Evolutionary conservation across 1,140 invertebrate genomes (phyloP), one percentile per base, ranked within the genome.

Genomic region (Zaprionus nigranus): DNA sequence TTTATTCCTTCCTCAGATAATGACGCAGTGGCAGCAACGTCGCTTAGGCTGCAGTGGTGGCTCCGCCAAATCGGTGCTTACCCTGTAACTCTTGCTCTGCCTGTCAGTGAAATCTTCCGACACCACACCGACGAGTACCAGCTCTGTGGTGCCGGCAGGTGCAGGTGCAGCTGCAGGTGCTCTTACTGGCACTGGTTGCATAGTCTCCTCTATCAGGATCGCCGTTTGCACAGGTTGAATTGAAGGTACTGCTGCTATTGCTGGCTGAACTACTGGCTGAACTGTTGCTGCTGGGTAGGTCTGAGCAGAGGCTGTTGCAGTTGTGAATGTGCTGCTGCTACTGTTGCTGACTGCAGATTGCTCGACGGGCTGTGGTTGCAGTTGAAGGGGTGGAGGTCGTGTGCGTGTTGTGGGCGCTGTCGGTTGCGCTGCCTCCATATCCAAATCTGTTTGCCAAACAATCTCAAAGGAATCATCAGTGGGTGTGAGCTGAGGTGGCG

Each of bases 401-500:
- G 57, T 22, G 26, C 34, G 49, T 64, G 34, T 38, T 26, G n/a
- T 24, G 36, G 53, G n/a, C n/a, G 26, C 40, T 38, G 57, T 9
- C 24, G 22, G 28, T 30, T 60, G 57, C 56, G 72, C 63, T 1
- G 83, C 64, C 15, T 62, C 30, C 65, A 59, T 28, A 64, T 67
- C 81, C 51, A 76, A 68, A 5, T 69, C 64, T n/a, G 58, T 74
- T 28, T 56, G 38, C 71, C 57, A 68, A 13, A 56, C 51, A 43
- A 68, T 6, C 22, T 61, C 7, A 17, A 57, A 26, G 13, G 69
- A 49, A 3, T 79, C 79, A 22, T 70, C 84, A 38, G 60, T 81
- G 57, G 85, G 81, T 5, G 84, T 88, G 0, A 87, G 66, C 1
- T 60, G 75, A 1, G 84, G 84, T 5, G 84, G 84, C 1, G 78